Evolutionary conservation across 2,888 invertebrate species (phyloP), one percentile per base, ranked within the genome.

Genomic region (Cerastoderma edule): DNA sequence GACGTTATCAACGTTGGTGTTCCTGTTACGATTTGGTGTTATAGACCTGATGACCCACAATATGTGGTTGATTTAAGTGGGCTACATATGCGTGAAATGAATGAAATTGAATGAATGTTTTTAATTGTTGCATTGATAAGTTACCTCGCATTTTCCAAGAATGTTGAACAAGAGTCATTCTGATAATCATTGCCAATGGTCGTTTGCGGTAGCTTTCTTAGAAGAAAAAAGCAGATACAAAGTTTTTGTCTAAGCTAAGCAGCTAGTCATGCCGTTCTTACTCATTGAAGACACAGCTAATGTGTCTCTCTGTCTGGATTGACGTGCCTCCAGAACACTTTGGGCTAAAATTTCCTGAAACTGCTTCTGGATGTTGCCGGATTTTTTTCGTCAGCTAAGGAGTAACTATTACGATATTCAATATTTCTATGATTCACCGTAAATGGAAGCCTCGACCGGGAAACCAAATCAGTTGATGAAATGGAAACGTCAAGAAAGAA

Each of bases 401-500:
- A 13, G 63, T 44, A 63, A 24, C 19, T 39, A 0, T 39, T 39
- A 63, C 63, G 24, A 3, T 24, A 22, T 1, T 39, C 5, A 50
- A 27, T 2, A 27, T 0, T 24, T 54, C 30, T 24, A 54, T 27
- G 32, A 32, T n/a, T 33, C 66, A 50, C 50, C 50, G 66, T 33
- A 53, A 53, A 50, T 50, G 46, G 68, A 68, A 68, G 69, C 48
- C 60, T 69, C 48, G 54, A 35, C 24, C 22, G 50, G 33, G 13
- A n/a, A 50, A 22, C 10, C 19, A 50, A 67, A 53, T 33, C 13
- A n/a, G 44, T 28, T 2, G 10, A n/a, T 24, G 50, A 74, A 78
- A 78, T 69, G 71, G 74, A 73, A 35, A 66, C 50, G 57, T 56
- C 70, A 28, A 60, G 54, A 32, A 72, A 56, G 48, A 75, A 75